Evolutionary conservation across 2,888 invertebrate species (phyloP).

Genomic region (Trissonchulus sp.): DNA sequence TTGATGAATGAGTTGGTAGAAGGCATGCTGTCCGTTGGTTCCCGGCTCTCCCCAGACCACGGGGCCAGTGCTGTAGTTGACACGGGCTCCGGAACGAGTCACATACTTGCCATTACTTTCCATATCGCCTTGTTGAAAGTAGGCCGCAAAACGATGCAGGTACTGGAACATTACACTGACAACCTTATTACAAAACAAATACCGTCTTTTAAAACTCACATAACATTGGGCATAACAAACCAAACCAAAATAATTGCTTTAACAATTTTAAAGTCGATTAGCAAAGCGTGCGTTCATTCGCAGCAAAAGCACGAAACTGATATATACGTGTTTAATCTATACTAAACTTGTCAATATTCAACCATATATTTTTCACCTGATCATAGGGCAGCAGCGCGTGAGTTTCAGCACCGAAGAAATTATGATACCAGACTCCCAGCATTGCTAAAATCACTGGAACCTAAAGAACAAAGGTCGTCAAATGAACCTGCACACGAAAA

Average conservation of each 20-base stretch:
- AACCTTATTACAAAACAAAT: neutral
- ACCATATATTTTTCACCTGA: slow-evolving; percentile 61
- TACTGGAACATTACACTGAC: slow-evolving; percentile 61
- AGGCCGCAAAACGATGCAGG: slow-evolving; percentile 94
- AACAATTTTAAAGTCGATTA: too few relatives aligned
- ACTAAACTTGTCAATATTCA: too few relatives aligned
- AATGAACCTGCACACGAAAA: too few relatives aligned
- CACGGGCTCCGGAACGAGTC: slow-evolving; percentile 55
- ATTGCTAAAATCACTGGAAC: slow-evolving; percentile 85
- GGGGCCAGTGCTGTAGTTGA: slow-evolving; percentile 63
- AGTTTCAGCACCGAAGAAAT: slow-evolving; percentile 90
- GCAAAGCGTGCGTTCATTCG: too few relatives aligned
- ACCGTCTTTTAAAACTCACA: neutral
- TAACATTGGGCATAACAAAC: slow-evolving; percentile 11
- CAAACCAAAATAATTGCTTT: neutral
- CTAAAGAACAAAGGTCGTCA: too few relatives aligned
- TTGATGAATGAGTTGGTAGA: slow-evolving; percentile 98
- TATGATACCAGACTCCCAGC: slow-evolving; percentile 79
- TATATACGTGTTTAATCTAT: too few relatives aligned
- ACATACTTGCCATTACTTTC: slow-evolving; percentile 92
- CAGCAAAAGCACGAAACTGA: too few relatives aligned
- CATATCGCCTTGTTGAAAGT: slow-evolving; percentile 99
- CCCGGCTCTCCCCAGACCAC: slow-evolving; percentile 98
- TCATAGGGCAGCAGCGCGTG: slow-evolving; percentile 95
- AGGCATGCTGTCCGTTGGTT: slow-evolving; percentile 98